Percentiles rank a stretch among this genome's conserved stretches.
Evolutionary conservation across 2,797 vertebrate genomes (phyloP).

Genomic region (Ptychadena robeensis): DNA sequence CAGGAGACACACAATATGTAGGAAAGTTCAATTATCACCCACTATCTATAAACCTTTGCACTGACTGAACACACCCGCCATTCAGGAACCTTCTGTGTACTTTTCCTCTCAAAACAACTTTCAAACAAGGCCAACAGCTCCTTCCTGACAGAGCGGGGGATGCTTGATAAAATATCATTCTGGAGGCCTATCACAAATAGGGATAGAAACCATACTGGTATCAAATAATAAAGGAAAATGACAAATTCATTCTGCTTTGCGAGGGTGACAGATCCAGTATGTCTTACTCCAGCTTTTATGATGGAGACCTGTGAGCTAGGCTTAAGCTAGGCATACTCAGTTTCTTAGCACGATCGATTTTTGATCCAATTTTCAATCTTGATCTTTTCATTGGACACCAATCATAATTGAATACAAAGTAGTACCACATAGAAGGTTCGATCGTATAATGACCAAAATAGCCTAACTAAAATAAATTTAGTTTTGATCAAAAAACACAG

Average conservation of each 20-base stretch:
- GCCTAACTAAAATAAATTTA: too few species aligned
- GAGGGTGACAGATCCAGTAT: neutral
- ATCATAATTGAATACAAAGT: too few species aligned
- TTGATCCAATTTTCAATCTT: too few species aligned
- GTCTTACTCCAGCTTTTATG: neutral
- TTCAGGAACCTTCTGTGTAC: neutral
- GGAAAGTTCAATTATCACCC: conserved; percentile 25
- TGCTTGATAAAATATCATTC: too few species aligned
- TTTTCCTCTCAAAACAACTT: conserved; percentile 11
- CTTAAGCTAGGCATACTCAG: too few species aligned
- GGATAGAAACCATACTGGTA: neutral
- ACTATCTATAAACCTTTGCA: conserved; percentile 23
- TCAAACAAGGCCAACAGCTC: neutral
- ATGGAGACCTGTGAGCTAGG: too few species aligned
- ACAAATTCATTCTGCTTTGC: neutral
- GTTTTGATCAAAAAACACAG: too few species aligned
- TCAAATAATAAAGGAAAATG: neutral
- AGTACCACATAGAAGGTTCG: too few species aligned
- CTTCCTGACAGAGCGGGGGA: neutral
- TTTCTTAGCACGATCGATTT: too few species aligned
- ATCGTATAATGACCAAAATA: too few species aligned
- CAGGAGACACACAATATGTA: conserved; percentile 40
- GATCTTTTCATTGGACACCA: too few species aligned
- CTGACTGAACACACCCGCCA: neutral
- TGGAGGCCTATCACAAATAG: neutral